Evolutionary conservation across 2,113 vertebrate genomes (phyloP).

Genomic region (Melanocharis versteri): DNA sequence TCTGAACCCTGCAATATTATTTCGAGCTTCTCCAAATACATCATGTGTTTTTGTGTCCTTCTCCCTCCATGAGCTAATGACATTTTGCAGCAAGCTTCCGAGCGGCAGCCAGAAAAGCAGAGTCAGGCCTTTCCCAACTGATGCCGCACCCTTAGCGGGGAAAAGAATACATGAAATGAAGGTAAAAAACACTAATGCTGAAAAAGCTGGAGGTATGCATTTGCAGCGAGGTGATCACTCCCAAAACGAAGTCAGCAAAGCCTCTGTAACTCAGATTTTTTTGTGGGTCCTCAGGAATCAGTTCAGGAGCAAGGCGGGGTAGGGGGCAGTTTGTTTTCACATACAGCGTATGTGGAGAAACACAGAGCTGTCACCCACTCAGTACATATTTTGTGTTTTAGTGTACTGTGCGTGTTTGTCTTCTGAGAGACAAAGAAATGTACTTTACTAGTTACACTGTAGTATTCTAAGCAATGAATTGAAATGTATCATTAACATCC

Average conservation of each 20-base stretch:
- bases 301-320: not conserved
- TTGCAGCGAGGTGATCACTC: not conserved
- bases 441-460: constrained; percentile 65
- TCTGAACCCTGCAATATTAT: not conserved
- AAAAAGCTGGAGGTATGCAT: not conserved
- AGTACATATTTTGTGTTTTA: constrained; percentile 22
- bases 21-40: not conserved
- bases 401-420: constrained; percentile 58
- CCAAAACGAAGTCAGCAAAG: not conserved
- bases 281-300: not conserved
- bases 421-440: constrained; percentile 57
- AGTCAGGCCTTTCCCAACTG: not conserved
- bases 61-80: not conserved
- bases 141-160: not conserved
- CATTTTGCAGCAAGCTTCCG: not conserved
- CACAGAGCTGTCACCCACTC: constrained; percentile 62
- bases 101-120: not conserved
- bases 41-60: not conserved
- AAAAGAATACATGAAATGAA: not conserved
- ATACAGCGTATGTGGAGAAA: not conserved
- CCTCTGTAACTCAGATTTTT: not conserved
- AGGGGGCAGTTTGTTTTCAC: not conserved
- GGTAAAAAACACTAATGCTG: not conserved
- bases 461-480: constrained; percentile 65
- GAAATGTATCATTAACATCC: constrained; percentile 76